Percentiles rank a stretch among this genome's conserved stretches.
These are phyloP conservation scores for Parauchenoglanis ngamensis DNA, from an alignment of 2,797 vertebrate species.

Conservation along the genomic window DNA sequence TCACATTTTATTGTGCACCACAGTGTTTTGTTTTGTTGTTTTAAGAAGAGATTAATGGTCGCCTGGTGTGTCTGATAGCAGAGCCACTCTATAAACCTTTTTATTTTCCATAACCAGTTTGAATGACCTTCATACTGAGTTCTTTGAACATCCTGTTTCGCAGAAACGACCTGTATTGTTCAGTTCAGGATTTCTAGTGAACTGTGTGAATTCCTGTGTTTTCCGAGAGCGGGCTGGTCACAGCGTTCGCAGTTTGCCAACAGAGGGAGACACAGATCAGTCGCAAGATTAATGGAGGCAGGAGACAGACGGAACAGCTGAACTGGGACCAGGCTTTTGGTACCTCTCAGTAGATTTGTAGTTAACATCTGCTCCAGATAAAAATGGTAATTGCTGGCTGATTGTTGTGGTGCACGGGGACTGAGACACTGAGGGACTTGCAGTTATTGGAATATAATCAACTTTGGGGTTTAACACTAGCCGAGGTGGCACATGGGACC, in stretches of 20 bases:
- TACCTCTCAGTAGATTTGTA: neutral
- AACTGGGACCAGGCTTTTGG: neutral
- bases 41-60: too few relatives aligned
- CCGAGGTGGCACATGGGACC: neutral
- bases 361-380: neutral
- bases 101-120: neutral
- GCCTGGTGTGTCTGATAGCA: neutral
- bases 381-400: neutral
- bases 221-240: neutral
- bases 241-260: neutral
- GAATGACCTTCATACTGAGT: neutral
- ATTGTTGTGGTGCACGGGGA: neutral
- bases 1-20: neutral
- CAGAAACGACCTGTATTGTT: neutral
- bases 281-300: neutral
- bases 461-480: neutral
- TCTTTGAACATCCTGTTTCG: neutral
- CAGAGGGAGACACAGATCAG: slow-evolving; percentile 39
- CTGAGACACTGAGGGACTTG: neutral
- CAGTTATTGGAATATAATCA: neutral
- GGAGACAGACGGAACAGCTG: too few relatives aligned
- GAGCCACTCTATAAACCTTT: neutral
- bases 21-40: neutral
- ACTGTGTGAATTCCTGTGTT: neutral
- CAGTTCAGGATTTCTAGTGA: neutral